phyloP scores from a whole-genome alignment of 2,797 vertebrate genomes.

The Cryptoprocta ferox region DNA sequence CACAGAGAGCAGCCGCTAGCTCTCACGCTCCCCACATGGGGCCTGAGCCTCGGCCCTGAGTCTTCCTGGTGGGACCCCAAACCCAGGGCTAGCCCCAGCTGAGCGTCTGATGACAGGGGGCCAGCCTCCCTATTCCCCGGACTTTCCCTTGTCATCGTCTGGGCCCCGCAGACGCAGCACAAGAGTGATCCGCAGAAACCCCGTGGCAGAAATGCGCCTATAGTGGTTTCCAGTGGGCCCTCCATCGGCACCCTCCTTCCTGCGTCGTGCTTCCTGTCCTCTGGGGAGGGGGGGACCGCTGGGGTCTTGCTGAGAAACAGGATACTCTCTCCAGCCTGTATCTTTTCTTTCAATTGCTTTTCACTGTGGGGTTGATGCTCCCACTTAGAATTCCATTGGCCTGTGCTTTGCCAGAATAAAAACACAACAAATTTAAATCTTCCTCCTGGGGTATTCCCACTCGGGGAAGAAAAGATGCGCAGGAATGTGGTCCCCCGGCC shows the following conservation, averaged over 20 bases:
- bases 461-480: neutral
- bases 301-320: neutral
- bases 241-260: neutral
- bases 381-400: neutral
- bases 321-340: neutral
- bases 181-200: neutral
- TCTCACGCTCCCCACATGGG: neutral
- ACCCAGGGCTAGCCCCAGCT: rapidly evolving
- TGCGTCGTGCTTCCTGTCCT: neutral
- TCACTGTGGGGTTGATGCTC: neutral
- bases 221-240: neutral
- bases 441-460: neutral
- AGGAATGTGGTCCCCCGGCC: neutral
- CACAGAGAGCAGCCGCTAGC: neutral
- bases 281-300: no score
- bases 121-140: neutral
- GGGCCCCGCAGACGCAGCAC: neutral
- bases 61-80: neutral
- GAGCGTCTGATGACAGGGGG: neutral
- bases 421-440: neutral
- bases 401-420: neutral
- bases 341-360: neutral
- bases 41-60: neutral
- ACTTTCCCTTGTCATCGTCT: neutral
- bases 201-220: neutral